Base-by-base conservation (phyloP, 2,888 invertebrate species). In the Tuberolachnus salignus region DNA sequence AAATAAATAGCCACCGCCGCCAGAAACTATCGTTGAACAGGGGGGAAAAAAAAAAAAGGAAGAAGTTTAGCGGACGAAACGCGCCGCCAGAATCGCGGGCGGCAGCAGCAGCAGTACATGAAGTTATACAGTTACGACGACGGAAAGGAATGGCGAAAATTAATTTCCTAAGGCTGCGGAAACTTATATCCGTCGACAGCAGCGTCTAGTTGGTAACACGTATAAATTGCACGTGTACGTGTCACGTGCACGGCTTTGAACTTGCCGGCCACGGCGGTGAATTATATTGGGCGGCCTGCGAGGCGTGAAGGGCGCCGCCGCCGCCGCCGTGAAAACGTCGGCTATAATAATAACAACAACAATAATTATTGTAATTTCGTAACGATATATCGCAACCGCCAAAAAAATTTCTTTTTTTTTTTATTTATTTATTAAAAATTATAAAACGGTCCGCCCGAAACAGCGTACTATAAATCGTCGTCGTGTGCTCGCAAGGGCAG, bases 141-240 rank as follows among this genome's bases (percentile, higher is more conserved):
- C 66, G 6, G 57, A 75, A 69, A 78, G 69, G 69, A 78, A 78
- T 59, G 78, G 69, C 13, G 67, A 69, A 78, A 78, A 78, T 67
- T 78, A 67, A 78, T 67, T 78, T 78, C 59, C 67, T 59, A 57
- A 49, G 67, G 57, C 59, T 59, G 57, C 59, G 49, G 66, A 66
- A 66, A 74, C 74, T 74, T 72, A 72, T 64, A 72, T 64, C 73
- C 73, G 73, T 73, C 73, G 63, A 75, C 75, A 75, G 57, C 64
- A 75, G 78, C 34, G 34, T 73, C 63, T 64, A 53, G 51, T 44
- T 42, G 63, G 53, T 53, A 73, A 69, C 67, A 67, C 67, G 69
- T 78, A 78, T 78, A 78, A 78, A 78, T 78, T 78, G 67, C 78
- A 67, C 67, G 42, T 67, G 78, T 78, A 78, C 78, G 78, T 78